Evolutionary conservation across 2,888 invertebrate species (phyloP).

Genomic region (Philereme vetulata): DNA sequence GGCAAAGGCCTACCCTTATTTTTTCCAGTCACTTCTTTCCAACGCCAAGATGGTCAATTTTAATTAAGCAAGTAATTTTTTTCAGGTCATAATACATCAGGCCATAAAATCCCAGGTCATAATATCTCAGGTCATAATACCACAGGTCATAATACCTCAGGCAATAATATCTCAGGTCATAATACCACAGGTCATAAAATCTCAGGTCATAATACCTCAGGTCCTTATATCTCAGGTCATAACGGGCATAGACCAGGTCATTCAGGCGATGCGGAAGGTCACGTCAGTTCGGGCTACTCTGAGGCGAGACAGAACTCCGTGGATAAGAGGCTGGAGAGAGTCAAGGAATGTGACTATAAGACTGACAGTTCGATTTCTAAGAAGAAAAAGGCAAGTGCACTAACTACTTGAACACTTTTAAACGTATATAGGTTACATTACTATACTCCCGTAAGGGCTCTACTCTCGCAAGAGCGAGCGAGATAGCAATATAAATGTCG

Average conservation of each 20-base stretch:
- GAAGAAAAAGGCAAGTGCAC: constrained; percentile 62
- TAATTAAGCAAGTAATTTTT: too few relatives aligned
- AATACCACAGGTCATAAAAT: constrained; percentile 3
- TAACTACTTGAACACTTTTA: too few relatives aligned
- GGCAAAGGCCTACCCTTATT: too few relatives aligned
- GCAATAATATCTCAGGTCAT: constrained; percentile 13
- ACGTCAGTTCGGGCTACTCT: constrained; percentile 35
- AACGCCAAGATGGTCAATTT: too few relatives aligned
- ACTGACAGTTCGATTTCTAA: constrained; percentile 52
- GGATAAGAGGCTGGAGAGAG: constrained; percentile 63
- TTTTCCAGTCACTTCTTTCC: too few relatives aligned
- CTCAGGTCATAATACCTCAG: constrained; percentile 20
- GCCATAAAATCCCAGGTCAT: neutral
- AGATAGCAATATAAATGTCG: too few relatives aligned
- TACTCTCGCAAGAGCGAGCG: too few relatives aligned
- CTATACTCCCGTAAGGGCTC: too few relatives aligned
- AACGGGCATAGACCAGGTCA: constrained; percentile 9
- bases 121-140: constrained; percentile 6
- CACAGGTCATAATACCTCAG: constrained; percentile 10
- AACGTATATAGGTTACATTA: too few relatives aligned
- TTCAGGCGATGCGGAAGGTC: constrained; percentile 14
- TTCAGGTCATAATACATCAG: neutral
- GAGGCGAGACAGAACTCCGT: constrained; percentile 50
- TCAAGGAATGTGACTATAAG: constrained; percentile 63
- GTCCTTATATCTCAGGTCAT: constrained; percentile 6